These are phyloP conservation scores for Epirrita christyi DNA, from an alignment of 2,888 invertebrate species.

Conservation along the genomic window DNA sequence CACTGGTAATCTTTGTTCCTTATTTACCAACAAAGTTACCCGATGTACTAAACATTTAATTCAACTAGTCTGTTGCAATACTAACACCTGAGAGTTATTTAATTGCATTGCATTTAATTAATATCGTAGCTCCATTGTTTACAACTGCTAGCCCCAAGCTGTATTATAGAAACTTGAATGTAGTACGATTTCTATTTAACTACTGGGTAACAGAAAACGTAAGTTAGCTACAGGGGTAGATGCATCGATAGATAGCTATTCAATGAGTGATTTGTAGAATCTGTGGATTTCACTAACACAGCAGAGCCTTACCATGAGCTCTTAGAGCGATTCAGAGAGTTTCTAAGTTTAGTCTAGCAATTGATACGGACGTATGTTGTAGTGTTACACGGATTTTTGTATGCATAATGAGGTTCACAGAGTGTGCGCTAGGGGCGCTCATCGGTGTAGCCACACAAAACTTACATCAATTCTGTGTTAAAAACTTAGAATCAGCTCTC, in stretches of 20 bases:
- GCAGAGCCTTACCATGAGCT: no score
- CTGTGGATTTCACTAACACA: not conserved
- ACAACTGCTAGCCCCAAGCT: conserved; percentile 47
- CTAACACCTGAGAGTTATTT: conserved; percentile 45
- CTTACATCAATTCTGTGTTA: no score
- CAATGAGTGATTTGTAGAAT: not conserved
- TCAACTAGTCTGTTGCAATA: conserved; percentile 29
- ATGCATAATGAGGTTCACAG: no score
- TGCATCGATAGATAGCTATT: conserved; percentile 4
- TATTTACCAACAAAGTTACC: not conserved
- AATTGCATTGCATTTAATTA: conserved; percentile 68
- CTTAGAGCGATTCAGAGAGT: no score
- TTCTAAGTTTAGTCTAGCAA: no score
- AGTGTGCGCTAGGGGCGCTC: no score
- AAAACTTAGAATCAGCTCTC: no score
- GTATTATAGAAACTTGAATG: conserved; percentile 31
- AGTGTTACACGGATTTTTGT: no score
- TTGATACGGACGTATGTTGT: no score
- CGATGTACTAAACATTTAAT: not conserved
- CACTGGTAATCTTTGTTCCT: no score
- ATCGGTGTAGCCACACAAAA: no score
- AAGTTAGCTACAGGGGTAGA: conserved; percentile 23
- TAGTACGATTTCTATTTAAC: conserved; percentile 18
- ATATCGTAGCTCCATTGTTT: conserved; percentile 68
- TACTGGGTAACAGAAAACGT: conserved; percentile 24